A percentile compares a stretch with the other conserved stretches of the same genome.
Conservation (phyloP, 2,797 vertebrate species). For the Acanthornis magna region DNA sequence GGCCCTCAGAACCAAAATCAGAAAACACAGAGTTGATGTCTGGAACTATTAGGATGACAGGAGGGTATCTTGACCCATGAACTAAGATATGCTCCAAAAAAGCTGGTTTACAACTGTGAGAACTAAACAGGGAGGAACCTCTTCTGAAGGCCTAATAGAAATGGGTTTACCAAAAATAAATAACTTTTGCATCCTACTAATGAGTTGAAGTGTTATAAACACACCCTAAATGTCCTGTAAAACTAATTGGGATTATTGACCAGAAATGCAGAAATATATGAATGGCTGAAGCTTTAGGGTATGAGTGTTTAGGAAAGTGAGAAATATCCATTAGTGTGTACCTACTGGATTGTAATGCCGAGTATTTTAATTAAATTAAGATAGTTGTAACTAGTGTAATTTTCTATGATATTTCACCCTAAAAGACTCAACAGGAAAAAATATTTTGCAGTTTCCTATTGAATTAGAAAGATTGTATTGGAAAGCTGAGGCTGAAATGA, state of each 20-base stretch:
- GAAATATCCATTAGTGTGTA: neutral
- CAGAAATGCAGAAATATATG: neutral
- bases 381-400: neutral
- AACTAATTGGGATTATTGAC: neutral
- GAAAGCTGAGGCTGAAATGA: slow-evolving; percentile 48
- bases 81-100: neutral
- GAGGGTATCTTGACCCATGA: neutral
- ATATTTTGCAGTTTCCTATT: neutral
- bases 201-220: neutral
- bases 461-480: slow-evolving; percentile 20
- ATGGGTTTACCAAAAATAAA: neutral
- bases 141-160: neutral
- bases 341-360: neutral
- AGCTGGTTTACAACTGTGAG: neutral
- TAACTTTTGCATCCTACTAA: neutral
- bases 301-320: neutral
- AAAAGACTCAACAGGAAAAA: neutral
- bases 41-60: neutral
- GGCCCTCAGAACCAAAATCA: neutral
- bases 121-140: neutral
- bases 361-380: neutral
- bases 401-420: neutral
- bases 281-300: neutral
- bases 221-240: neutral
- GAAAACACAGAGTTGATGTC: neutral